A percentile compares a stretch with the other conserved stretches of the same genome.
Conservation (phyloP, 2,113 vertebrate genomes). For the Salvator merianae region DNA sequence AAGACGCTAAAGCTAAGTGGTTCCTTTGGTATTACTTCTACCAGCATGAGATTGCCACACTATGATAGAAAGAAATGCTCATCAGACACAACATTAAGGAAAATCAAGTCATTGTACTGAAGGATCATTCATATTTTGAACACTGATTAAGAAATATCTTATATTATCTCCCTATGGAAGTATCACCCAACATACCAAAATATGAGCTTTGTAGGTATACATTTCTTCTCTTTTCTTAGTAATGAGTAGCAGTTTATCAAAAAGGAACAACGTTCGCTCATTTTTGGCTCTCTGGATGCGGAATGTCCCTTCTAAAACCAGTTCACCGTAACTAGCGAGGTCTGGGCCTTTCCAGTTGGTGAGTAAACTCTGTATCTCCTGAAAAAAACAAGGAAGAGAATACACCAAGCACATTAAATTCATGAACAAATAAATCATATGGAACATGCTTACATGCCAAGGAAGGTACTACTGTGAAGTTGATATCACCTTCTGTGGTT, state of each 20-base stretch:
- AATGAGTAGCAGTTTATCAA: constrained; percentile 94
- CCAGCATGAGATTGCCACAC: constrained; percentile 99
- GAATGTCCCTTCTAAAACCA: constrained; percentile 96
- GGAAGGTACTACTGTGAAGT: not conserved
- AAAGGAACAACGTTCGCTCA: constrained; percentile 93
- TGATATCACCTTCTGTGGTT: not conserved
- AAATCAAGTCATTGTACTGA: not conserved
- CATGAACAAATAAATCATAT: not conserved
- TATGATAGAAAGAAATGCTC: constrained; percentile 58
- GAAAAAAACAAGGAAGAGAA: constrained; percentile 25
- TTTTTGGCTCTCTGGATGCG: constrained; percentile 96
- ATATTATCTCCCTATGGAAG: not conserved
- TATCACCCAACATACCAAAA: constrained; percentile 81
- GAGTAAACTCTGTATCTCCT: constrained; percentile 97
- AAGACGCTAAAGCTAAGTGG: constrained; percentile 96
- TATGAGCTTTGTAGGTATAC: constrained; percentile 95
- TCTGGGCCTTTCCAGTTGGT: constrained; percentile 98
- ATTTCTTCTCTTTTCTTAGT: constrained; percentile 96
- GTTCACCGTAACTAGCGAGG: constrained; percentile 92
- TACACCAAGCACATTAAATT: not conserved
- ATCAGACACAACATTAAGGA: fast-evolving
- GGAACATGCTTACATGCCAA: not conserved
- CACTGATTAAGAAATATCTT: not conserved
- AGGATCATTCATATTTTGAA: not conserved
- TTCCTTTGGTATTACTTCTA: constrained; percentile 96